Conservation (phyloP, 2,113 vertebrate species). For the Colinus virginianus region DNA sequence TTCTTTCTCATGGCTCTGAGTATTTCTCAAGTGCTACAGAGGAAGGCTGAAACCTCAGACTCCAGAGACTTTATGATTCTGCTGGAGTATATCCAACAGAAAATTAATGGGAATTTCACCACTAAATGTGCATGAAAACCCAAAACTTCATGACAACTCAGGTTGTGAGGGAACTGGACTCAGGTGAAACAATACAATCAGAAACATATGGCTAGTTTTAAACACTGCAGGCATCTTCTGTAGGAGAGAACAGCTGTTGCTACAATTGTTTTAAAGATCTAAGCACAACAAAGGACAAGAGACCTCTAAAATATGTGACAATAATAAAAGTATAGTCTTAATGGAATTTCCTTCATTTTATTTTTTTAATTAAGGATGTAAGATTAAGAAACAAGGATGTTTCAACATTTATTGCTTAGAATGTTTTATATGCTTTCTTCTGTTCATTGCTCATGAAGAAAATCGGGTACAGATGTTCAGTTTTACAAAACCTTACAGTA, state of each 20-base stretch:
- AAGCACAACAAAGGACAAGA: not conserved
- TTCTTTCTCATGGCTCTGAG: slow-evolving; percentile 2
- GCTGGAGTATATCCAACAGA: not conserved
- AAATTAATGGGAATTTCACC: not conserved
- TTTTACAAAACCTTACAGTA: not conserved
- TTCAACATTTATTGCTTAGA: slow-evolving; percentile 25
- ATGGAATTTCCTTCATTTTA: not conserved
- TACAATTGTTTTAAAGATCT: not conserved
- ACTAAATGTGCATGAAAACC: not conserved
- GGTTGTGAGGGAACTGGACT: slow-evolving; percentile 15
- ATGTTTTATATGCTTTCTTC: not conserved
- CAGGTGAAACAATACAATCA: slow-evolving; percentile 18
- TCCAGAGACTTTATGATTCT: not conserved
- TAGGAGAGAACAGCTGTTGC: slow-evolving; percentile 10
- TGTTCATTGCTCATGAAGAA: not conserved
- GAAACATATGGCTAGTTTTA: slow-evolving; percentile 44
- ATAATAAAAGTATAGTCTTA: not conserved
- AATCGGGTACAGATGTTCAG: not conserved
- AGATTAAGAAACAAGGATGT: not conserved
- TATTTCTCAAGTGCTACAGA: not conserved
- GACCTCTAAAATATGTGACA: not conserved
- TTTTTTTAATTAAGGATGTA: not conserved
- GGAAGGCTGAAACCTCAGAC: not conserved
- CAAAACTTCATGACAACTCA: not conserved
- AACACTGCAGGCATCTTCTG: slow-evolving; percentile 9